Conservation (phyloP, 2,888 invertebrate genomes). For the Coenonympha arcania region DNA sequence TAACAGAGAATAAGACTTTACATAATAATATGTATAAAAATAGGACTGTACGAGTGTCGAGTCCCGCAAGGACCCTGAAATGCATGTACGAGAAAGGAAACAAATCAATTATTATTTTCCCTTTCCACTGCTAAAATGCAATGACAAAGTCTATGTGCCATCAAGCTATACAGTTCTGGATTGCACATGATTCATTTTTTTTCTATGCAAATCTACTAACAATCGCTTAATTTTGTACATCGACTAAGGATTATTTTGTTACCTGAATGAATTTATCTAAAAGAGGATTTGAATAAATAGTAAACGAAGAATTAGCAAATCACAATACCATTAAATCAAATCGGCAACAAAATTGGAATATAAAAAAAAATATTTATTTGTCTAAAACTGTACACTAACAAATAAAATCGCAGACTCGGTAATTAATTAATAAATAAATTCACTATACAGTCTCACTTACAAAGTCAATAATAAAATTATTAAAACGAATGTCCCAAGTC, state of each 20-base stretch:
- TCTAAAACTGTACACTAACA: conserved; percentile 64
- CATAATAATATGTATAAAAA: conserved; percentile 69
- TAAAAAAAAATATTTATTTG: conserved; percentile 59
- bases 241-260: conserved; percentile 58
- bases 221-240: conserved; percentile 68
- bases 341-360: conserved; percentile 59
- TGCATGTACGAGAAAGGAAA: conserved; percentile 68
- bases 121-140: conserved; percentile 69
- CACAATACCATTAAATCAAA: conserved; percentile 43
- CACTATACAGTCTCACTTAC: conserved; percentile 68
- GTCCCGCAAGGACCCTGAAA: conserved; percentile 61
- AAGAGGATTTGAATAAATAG: conserved; percentile 56
- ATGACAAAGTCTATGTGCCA: conserved; percentile 59
- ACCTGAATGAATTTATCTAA: conserved; percentile 51
- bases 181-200: conserved; percentile 71
- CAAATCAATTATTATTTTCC: conserved; percentile 56
- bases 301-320: conserved; percentile 42
- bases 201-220: conserved; percentile 61
- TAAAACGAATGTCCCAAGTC: conserved; percentile 43
- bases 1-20: conserved; percentile 70
- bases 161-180: conserved; percentile 57
- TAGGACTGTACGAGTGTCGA: conserved; percentile 70
- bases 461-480: conserved; percentile 51
- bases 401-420: conserved; percentile 55
- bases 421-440: conserved; percentile 74